A percentile compares a stretch with the other conserved stretches of the same genome.
These are phyloP conservation scores for Vanessa cardui DNA, from an alignment of 2,888 invertebrate species.

Conservation along the genomic window DNA sequence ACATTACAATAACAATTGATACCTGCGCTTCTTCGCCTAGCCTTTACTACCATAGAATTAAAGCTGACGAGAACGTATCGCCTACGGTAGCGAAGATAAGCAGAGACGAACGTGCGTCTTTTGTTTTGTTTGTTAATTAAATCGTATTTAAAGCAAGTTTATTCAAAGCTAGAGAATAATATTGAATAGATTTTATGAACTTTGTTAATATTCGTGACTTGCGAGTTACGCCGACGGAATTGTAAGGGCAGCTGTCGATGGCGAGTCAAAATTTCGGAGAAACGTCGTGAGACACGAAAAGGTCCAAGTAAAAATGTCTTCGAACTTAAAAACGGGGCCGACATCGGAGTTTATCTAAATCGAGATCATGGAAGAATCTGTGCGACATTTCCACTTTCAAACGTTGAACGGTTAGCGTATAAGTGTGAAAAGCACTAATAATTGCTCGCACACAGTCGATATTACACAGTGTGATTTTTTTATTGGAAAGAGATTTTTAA, in stretches of 20 bases:
- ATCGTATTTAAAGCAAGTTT: constrained; percentile 47
- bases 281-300: constrained; percentile 53
- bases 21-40: constrained; percentile 31
- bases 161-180: constrained; percentile 27
- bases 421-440: constrained; percentile 77
- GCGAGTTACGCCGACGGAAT: constrained; percentile 21
- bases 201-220: constrained; percentile 38
- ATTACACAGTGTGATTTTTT: constrained; percentile 34
- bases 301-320: constrained; percentile 40
- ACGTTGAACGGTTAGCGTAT: constrained; percentile 65
- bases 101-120: constrained; percentile 37
- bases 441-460: constrained; percentile 63
- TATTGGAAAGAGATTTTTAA: constrained; percentile 2
- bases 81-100: constrained; percentile 29
- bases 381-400: constrained; percentile 67
- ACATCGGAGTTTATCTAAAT: constrained; percentile 34
- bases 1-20: constrained; percentile 75
- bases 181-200: constrained; percentile 13
- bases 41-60: constrained; percentile 53
- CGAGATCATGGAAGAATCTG: constrained; percentile 41
- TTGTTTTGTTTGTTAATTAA: constrained; percentile 67
- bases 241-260: constrained; percentile 21
- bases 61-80: constrained; percentile 40
- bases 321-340: constrained; percentile 43
- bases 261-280: constrained; percentile 39